Evolutionary conservation across 2,888 invertebrate genomes (phyloP).

Genomic region (Caenorhabditis sulstoni): DNA sequence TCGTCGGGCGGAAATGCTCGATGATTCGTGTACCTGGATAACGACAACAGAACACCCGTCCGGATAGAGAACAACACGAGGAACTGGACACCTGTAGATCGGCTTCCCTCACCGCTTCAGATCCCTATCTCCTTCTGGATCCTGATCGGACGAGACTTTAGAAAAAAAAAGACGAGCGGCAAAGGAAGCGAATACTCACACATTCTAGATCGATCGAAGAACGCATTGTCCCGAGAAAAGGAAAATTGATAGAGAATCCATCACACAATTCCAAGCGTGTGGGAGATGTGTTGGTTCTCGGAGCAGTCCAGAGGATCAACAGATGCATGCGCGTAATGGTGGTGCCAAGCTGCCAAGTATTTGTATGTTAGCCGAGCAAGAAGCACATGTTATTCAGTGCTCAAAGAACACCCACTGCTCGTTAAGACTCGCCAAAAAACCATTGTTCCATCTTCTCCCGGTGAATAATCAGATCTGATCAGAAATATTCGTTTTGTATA

Average conservation of each 20-base stretch:
- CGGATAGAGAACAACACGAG: background rate
- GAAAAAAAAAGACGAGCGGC: constrained; percentile 20
- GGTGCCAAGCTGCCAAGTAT: background rate
- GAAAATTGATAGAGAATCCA: too few species aligned
- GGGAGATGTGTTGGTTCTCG: background rate
- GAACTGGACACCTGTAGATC: background rate
- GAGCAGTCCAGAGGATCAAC: constrained; percentile 2
- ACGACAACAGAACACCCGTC: background rate
- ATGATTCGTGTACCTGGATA: background rate
- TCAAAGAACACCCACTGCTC: background rate
- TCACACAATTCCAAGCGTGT: too few species aligned
- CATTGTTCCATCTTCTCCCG: background rate
- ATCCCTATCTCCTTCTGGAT: constrained; percentile 18
- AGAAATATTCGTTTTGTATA: too few species aligned
- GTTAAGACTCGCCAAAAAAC: background rate
- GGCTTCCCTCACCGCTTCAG: constrained; percentile 6
- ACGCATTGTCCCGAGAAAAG: too few species aligned
- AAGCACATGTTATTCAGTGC: background rate
- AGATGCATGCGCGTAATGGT: background rate
- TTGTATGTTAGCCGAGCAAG: background rate
- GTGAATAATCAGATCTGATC: background rate
- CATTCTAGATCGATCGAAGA: constrained; percentile 17
- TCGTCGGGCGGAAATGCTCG: constrained; percentile 4
- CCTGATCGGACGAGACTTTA: background rate
- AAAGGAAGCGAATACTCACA: constrained; percentile 2